Evolutionary conservation across 2,113 vertebrate genomes (phyloP).

Genomic region (Erinaceus europaeus): DNA sequence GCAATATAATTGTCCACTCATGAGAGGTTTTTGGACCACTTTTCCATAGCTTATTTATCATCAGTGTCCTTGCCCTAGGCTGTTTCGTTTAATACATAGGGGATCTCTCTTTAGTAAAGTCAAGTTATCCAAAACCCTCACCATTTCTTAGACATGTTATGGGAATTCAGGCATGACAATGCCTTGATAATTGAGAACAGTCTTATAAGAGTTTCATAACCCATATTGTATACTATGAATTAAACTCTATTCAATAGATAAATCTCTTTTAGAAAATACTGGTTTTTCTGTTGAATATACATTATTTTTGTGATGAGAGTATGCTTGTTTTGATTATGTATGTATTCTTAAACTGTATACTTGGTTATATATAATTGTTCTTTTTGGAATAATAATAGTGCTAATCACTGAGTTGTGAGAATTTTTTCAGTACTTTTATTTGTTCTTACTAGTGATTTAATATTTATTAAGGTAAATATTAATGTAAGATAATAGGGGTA

Average conservation of each 20-base stretch:
- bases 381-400: neutral
- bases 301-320: neutral
- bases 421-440: no score
- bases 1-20: constrained; percentile 47
- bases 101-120: constrained; percentile 31
- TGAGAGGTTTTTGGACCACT: constrained; percentile 14
- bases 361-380: neutral
- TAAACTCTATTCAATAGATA: neutral
- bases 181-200: constrained; percentile 12
- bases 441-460: no score
- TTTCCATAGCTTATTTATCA: neutral
- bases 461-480: no score
- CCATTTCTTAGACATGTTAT: neutral
- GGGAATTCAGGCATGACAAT: neutral
- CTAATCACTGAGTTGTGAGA: neutral
- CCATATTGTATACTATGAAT: neutral
- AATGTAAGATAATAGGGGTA: no score
- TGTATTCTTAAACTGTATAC: neutral
- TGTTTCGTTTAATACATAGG: constrained; percentile 18
- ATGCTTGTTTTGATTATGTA: neutral
- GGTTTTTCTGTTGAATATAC: neutral
- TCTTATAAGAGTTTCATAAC: constrained; percentile 29
- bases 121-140: constrained; percentile 11
- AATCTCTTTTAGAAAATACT: neutral
- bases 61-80: constrained; percentile 23